Percentiles rank a stretch among this genome's conserved stretches.
Evolutionary conservation across 2,797 vertebrate genomes (phyloP).

Genomic region (Euphonia xanthogaster): DNA sequence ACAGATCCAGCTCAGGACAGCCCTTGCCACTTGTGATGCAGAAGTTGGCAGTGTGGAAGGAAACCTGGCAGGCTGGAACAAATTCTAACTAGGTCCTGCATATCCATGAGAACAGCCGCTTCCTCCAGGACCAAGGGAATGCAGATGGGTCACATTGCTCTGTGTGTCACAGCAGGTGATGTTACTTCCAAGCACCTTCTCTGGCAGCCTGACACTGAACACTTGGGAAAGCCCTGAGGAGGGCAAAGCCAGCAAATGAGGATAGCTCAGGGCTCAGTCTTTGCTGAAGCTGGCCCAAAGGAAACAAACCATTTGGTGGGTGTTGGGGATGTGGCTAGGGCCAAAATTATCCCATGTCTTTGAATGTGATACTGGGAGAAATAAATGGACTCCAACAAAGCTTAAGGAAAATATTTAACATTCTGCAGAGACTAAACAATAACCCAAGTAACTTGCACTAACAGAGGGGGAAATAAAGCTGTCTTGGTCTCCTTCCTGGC

Average conservation of each 20-base stretch:
- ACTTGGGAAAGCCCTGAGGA: neutral
- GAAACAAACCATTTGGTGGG: neutral
- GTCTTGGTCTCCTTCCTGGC: neutral
- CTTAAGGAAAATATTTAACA: neutral
- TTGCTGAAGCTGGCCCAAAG: neutral
- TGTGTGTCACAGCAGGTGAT: slow-evolving; percentile 11
- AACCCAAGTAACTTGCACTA: neutral
- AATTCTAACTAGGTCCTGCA: neutral
- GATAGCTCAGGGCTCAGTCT: neutral
- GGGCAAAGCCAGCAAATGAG: neutral
- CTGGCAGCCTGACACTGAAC: neutral
- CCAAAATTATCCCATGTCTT: neutral
- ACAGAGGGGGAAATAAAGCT: neutral
- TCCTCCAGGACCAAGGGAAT: slow-evolving; percentile 26
- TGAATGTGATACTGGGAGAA: neutral
- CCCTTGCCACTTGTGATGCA: neutral
- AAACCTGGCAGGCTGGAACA: neutral
- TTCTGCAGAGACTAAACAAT: neutral
- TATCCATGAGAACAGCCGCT: neutral
- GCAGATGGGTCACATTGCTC: slow-evolving; percentile 26
- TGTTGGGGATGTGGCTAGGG: neutral
- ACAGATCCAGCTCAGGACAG: neutral
- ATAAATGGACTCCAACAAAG: neutral
- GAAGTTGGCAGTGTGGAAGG: neutral
- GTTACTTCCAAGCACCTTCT: neutral